Conservation (phyloP, 2,113 vertebrate species). For the Nesoenas mayeri region DNA sequence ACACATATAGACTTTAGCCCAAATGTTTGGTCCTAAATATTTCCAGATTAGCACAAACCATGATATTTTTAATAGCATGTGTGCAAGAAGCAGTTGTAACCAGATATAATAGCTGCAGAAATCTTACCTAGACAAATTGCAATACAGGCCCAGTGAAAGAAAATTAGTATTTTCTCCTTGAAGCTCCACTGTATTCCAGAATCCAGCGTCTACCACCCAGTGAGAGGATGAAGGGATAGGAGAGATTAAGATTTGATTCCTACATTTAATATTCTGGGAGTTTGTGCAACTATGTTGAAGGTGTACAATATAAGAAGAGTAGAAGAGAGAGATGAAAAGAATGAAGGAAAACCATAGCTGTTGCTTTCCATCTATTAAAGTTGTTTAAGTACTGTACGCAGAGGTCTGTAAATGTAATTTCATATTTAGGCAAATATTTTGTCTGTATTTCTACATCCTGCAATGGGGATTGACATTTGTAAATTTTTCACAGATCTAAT, state of each 20-base stretch:
- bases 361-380: not conserved
- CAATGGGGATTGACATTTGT: not conserved
- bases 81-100: not conserved
- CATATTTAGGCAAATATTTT: not conserved
- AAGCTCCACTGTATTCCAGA: not conserved
- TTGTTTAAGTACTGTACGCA: not conserved
- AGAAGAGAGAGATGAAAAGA: not conserved
- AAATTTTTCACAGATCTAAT: conserved; percentile 81
- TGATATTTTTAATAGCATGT: not conserved
- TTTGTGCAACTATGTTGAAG: not conserved
- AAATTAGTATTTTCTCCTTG: not conserved
- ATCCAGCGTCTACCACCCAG: not conserved
- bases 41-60: not conserved
- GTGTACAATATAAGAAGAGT: not conserved
- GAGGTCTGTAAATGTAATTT: not conserved
- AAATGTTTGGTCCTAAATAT: not conserved
- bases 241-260: not conserved
- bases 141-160: not conserved
- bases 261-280: not conserved
- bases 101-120: not conserved
- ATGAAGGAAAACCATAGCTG: not conserved
- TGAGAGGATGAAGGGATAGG: not conserved
- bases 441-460: not conserved
- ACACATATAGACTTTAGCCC: not conserved
- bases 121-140: not conserved